Evolutionary conservation across 2,888 invertebrate genomes (phyloP).

Genomic region (Pseudococcus viburni): DNA sequence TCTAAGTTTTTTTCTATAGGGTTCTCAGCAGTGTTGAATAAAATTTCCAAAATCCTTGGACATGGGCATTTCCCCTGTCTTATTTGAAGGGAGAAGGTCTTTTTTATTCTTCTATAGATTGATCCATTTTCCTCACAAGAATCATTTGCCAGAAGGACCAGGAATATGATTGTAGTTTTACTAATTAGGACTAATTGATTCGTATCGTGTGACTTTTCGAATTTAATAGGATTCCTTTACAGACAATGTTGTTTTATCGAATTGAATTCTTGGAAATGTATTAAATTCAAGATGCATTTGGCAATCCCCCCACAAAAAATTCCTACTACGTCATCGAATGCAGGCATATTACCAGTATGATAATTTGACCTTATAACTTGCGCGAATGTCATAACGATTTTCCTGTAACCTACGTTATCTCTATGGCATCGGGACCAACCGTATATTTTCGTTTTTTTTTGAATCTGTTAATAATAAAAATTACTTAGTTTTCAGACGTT

Average conservation of each 20-base stretch:
- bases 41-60: too few species aligned
- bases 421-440: neutral
- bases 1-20: too few species aligned
- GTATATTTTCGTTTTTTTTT: neutral
- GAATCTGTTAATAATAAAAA: neutral
- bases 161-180: too few species aligned
- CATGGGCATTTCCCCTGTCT: too few species aligned
- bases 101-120: too few species aligned
- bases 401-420: constrained; percentile 39
- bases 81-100: too few species aligned
- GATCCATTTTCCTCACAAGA: too few species aligned
- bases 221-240: neutral
- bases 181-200: too few species aligned
- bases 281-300: constrained; percentile 1
- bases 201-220: neutral
- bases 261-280: neutral
- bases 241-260: neutral
- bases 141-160: too few species aligned
- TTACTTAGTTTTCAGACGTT: neutral
- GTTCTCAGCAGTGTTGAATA: too few species aligned
- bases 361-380: neutral
- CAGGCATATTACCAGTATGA: neutral
- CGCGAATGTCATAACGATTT: constrained; percentile 15
- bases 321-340: neutral
- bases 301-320: neutral